These are phyloP conservation scores for Bellardia bayeri DNA, from an alignment of 2,888 invertebrate genomes.

Conservation along the genomic window DNA sequence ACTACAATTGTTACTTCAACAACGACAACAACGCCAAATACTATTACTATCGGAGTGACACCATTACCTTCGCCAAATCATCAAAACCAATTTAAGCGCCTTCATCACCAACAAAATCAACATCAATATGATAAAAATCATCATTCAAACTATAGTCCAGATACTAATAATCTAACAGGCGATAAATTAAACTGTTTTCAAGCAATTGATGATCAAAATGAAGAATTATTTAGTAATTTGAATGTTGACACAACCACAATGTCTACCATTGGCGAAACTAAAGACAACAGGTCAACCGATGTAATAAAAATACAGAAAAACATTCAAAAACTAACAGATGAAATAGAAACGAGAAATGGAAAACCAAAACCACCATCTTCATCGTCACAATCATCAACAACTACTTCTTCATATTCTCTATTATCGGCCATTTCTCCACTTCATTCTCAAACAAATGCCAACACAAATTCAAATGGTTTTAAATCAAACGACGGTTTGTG, in stretches of 20 bases:
- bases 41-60: too few species aligned
- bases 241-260: neutral
- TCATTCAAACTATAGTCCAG: neutral
- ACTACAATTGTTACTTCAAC: neutral
- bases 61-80: neutral
- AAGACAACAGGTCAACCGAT: neutral
- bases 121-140: conserved; percentile 1
- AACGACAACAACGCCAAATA: neutral
- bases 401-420: too few species aligned
- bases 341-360: neutral
- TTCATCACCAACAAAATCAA: neutral
- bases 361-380: neutral
- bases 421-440: too few species aligned
- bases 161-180: too few species aligned
- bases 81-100: neutral
- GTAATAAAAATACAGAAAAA: neutral
- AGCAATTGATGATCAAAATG: neutral
- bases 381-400: too few species aligned
- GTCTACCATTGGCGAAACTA: neutral
- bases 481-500: too few species aligned
- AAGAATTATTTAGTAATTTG: neutral
- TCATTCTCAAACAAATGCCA: too few species aligned
- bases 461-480: too few species aligned
- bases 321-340: neutral
- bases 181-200: neutral